Conservation (phyloP, 2,113 vertebrate genomes). For the Hoplias malabaricus region DNA sequence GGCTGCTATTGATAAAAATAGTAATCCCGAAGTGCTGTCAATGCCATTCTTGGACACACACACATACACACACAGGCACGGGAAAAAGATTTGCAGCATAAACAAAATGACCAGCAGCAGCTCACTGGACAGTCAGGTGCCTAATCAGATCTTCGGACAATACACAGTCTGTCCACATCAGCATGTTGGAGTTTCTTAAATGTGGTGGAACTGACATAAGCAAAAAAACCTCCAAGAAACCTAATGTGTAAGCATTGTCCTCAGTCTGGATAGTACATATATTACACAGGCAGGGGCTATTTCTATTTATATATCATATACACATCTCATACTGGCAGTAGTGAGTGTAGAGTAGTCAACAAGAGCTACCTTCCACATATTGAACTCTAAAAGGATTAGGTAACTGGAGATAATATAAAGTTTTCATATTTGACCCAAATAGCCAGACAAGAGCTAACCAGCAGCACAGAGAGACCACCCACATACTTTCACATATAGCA, state of each 20-base stretch:
- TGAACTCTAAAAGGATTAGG: background rate
- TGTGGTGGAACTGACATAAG: background rate
- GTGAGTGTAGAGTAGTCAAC: too few relatives aligned
- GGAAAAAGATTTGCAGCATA: constrained; percentile 7
- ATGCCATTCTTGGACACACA: constrained; percentile 42
- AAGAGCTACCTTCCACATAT: background rate
- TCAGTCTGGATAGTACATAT: too few relatives aligned
- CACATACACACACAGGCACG: constrained; percentile 51
- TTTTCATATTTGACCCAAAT: background rate
- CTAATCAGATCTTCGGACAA: constrained; percentile 3
- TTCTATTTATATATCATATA: too few relatives aligned
- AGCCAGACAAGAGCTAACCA: background rate
- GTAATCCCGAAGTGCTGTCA: constrained; percentile 46
- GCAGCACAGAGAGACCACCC: background rate
- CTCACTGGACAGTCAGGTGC: background rate
- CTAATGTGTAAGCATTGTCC: too few relatives aligned
- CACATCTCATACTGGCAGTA: too few relatives aligned
- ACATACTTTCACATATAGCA: background rate
- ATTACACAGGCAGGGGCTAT: too few relatives aligned
- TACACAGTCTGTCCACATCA: background rate
- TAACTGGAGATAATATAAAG: background rate
- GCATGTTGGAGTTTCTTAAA: background rate
- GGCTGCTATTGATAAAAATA: constrained; percentile 48
- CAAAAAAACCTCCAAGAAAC: too few relatives aligned
- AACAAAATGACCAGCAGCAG: background rate